These are phyloP conservation scores for Spodoptera littoralis DNA, from an alignment of 2,888 invertebrate species.

Conservation along the genomic window DNA sequence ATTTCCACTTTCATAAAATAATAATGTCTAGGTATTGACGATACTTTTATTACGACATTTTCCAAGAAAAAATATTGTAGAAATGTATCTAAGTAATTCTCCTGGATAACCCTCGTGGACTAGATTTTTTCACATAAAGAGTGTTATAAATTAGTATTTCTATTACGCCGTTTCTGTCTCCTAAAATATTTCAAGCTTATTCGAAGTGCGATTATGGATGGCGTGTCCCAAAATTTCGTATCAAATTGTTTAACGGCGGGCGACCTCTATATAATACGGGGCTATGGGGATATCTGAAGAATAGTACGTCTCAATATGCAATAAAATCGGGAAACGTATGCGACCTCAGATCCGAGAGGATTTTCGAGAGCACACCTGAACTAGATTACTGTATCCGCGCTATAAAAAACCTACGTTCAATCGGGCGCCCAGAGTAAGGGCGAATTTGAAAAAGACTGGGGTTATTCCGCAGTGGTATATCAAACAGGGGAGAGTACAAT, in stretches of 20 bases:
- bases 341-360: slow-evolving; percentile 81
- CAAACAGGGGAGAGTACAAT: slow-evolving; percentile 63
- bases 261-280: slow-evolving; percentile 73
- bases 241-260: slow-evolving; percentile 73
- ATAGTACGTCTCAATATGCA: slow-evolving; percentile 87
- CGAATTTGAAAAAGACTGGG: slow-evolving; percentile 77
- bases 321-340: slow-evolving; percentile 84
- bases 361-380: slow-evolving; percentile 85
- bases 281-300: slow-evolving; percentile 75
- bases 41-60: no score
- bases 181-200: slow-evolving; percentile 39
- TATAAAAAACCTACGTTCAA: slow-evolving; percentile 82
- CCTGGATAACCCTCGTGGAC: no score
- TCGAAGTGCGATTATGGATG: slow-evolving; percentile 49
- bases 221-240: slow-evolving; percentile 59
- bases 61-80: no score
- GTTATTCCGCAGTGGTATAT: slow-evolving; percentile 73
- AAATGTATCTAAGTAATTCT: no score
- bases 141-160: slow-evolving; percentile 39
- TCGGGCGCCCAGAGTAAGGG: slow-evolving; percentile 76
- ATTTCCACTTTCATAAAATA: no score
- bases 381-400: slow-evolving; percentile 84
- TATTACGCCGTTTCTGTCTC: slow-evolving; percentile 30
- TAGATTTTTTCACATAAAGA: slow-evolving; percentile 20
- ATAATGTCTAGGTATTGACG: no score